Base-by-base conservation (phyloP, 2,888 invertebrate species). In the Protonemura montana region DNA sequence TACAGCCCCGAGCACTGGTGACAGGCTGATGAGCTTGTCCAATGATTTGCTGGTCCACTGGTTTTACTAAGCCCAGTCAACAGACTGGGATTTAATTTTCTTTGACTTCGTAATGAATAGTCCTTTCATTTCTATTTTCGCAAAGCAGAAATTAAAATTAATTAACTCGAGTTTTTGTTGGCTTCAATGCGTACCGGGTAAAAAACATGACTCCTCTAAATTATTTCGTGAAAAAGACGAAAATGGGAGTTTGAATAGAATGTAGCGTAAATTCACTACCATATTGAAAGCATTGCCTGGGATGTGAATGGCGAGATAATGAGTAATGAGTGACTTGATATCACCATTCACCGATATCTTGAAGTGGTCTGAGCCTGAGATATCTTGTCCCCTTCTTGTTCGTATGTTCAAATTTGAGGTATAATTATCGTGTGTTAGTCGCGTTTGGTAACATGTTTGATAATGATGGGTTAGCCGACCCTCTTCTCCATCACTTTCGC, bases 101-200 rank as follows among this genome's bases (percentile, higher is more conserved):
- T 27, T 21, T 10, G 28, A 81, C 6, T 59, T 59, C 6, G 28
- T n/a, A 81, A 28, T 81, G 81, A 81, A 81, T 81, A 81, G 81
- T n/a, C 81, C 81, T 81, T 81, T 81, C 30, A 81, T 81, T 28
- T 81, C 81, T 81, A 81, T 81, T 81, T 81, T 81, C 81, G 81
- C 30, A 2, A 29, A 30, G 30, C 30, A 30, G 59, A 59, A 59
- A 59, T 59, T 59, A 81, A 81, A 81, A 81, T 81, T 30, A 59
- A 81, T 81, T 81, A 1, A 81, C 30, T n/a, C n/a, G 28, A 3
- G 30, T n/a, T 27, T 78, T 78, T 78, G 78, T 78, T 78, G 78
- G 78, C 59, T 59, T 59, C 59, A 59, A 59, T 59, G 59, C 59
- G n/a, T n/a, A 7, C 13, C 21, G 59, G 1, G 59, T 21, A 59